Conservation (phyloP, 2,797 vertebrate genomes). For the Sebastes minor region DNA sequence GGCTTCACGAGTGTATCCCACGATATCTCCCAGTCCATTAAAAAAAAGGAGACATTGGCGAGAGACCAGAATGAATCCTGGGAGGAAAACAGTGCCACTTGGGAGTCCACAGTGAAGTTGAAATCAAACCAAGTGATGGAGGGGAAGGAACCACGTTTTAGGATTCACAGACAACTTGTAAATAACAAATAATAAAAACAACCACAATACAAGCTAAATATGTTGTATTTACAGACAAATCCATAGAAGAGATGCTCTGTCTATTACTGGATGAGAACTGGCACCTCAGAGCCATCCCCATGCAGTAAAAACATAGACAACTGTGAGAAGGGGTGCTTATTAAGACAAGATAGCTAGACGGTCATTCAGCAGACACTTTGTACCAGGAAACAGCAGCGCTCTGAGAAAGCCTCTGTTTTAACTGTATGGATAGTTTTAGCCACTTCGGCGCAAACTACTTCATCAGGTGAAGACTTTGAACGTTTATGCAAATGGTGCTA, state of each 20-base stretch:
- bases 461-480: slow-evolving; percentile 13
- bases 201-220: slow-evolving; percentile 70
- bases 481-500: slow-evolving; percentile 20
- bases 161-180: slow-evolving; percentile 76
- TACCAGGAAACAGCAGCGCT: slow-evolving; percentile 37
- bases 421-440: slow-evolving; percentile 14
- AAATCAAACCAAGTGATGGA: slow-evolving; percentile 47
- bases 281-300: slow-evolving; percentile 30
- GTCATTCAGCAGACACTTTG: slow-evolving; percentile 33
- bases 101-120: slow-evolving; percentile 42
- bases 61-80: slow-evolving; percentile 36
- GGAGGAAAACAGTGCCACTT: slow-evolving; percentile 39
- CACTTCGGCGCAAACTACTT: background rate
- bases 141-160: slow-evolving; percentile 54
- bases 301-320: slow-evolving; percentile 31
- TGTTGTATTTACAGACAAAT: slow-evolving; percentile 77
- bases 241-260: slow-evolving; percentile 40
- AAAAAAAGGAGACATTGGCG: slow-evolving; percentile 21
- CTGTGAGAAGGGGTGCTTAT: slow-evolving; percentile 25
- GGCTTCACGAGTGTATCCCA: slow-evolving; percentile 9
- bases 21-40: slow-evolving; percentile 18
- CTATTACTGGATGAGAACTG: slow-evolving; percentile 30
- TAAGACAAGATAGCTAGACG: slow-evolving; percentile 44
- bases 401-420: slow-evolving; percentile 11
- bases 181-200: slow-evolving; percentile 77